Base-by-base conservation (phyloP, 2,888 invertebrate genomes). In the Priocnemis perturbator region DNA sequence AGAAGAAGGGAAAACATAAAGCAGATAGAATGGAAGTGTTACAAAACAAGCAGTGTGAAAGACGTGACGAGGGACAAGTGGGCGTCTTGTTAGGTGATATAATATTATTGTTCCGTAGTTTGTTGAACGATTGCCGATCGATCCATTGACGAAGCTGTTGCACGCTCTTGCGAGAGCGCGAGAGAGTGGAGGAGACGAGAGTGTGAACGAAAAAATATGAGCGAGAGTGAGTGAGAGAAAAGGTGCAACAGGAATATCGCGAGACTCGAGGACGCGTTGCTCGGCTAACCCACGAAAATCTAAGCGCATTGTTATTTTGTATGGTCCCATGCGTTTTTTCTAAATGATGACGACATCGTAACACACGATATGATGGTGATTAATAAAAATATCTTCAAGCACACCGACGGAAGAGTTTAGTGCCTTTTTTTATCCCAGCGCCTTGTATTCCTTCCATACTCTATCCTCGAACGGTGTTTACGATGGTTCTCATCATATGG, bases 301-400 rank as follows among this genome's bases (percentile, higher is more conserved):
- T 83, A 83, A 79, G 83, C 83, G 86, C 85, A 86, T 86, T 86
- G 87, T 87, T 87, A 85, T 88, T 88, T 87, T 88, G 79, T 88
- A 88, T 86, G 83, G 79, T 85, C 81, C 84, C 83, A 80, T 81
- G 83, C 83, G 83, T 83, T 85, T 86, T 86, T 88, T 87, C 84
- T 86, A 85, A 84, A 83, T 72, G 76, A 83, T 73, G 71, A 65
- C 66, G 72, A 83, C 77, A 79, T 81, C 80, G 77, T 81, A 73
- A 81, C 73, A 80, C 77, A 64, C 75, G 77, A 79, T 77, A 81
- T 70, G 73, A 83, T 78, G 69, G 73, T 79, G 77, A 82, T 82
- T 76, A 84, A 78, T 81, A 83, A 84, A 82, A 85, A 83, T 72
- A 76, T 81, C 70, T 84, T 76, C 74, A 75, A 83, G 79, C 76